These are phyloP conservation scores for Phaonia tiefii DNA, from an alignment of 2,888 invertebrate genomes.

Conservation along the genomic window DNA sequence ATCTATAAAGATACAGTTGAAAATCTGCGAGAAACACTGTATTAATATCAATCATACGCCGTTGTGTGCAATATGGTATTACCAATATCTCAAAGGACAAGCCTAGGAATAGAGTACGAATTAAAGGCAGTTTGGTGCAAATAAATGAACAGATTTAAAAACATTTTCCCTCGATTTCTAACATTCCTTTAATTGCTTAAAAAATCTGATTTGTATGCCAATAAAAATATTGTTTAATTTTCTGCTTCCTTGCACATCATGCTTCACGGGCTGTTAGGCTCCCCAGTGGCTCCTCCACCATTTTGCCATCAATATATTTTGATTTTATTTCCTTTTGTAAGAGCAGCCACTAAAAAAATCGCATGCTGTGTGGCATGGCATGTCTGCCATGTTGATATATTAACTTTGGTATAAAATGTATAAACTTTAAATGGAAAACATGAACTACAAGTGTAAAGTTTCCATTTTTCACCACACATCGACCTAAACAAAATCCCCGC, in stretches of 20 bases:
- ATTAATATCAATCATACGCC: conserved; percentile 7
- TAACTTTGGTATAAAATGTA: conserved; percentile 31
- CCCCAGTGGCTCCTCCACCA: not conserved
- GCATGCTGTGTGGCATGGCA: not conserved
- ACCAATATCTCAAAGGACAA: not conserved
- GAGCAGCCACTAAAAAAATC: not conserved
- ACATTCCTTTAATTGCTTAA: no score
- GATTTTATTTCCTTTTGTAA: not conserved
- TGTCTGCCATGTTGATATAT: conserved; percentile 34
- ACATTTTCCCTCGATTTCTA: no score
- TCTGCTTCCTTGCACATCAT: no score
- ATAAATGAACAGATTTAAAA: no score
- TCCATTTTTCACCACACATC: not conserved
- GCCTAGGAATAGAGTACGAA: not conserved
- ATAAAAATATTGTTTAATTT: no score
- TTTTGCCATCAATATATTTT: not conserved
- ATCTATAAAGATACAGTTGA: not conserved
- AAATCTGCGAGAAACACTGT: not conserved
- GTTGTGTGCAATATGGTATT: not conserved
- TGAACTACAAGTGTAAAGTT: conserved; percentile 9
- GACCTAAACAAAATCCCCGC: not conserved
- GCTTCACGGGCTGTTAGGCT: no score
- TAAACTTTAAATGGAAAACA: conserved; percentile 35
- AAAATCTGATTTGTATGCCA: no score
- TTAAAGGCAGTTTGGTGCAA: not conserved